Base-by-base conservation (phyloP, 2,888 invertebrate species). In the Lasioglossum vierecki region DNA sequence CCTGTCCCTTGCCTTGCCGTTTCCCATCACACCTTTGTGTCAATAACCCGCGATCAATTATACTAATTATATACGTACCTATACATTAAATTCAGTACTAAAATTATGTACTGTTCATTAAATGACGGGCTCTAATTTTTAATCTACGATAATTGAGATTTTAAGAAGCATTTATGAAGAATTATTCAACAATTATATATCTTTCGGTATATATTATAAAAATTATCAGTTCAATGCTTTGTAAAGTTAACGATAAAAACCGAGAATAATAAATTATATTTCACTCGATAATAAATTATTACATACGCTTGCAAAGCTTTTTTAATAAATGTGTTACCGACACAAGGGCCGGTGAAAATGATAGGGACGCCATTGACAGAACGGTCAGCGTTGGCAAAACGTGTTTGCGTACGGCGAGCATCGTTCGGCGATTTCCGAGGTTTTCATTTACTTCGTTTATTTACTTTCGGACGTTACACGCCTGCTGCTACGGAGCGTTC, bases 371-470 rank as follows among this genome's bases (percentile, higher is more conserved):
- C 11, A 18, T 2, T 9, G 44, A 46, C n/a, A 13, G 22, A 35
- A 39, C n/a, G 30, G 35, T 26, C 26, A 49, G 39, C 22, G 49
- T n/a, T 39, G 49, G 35, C 9, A 18, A 68, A 68, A 68, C 49
- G 76, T 68, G 66, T 76, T 63, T 49, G 49, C 76, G 49, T 68
- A 66, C 49, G 76, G 39, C 49, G 49, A 68, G 49, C 15, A 15
- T 35, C 8, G n/a, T 46, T 46, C n/a, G 49, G 26, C 22, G 26
- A 68, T 39, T 30, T 68, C 44, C 66, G 39, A 53, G 35, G 46
- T 49, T 49, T 35, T 39, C 68, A 66, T 39, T 60, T 60, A 60
- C n/a, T 30, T 60, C 13, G 60, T 60, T 30, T 60, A 60, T 60
- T 60, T 60, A 15, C 60, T 9, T 70, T 44, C 30, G 46, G 30